These are phyloP conservation scores for Anadara kagoshimensis DNA, from an alignment of 1,140 invertebrate species.

Conservation along the genomic window DNA sequence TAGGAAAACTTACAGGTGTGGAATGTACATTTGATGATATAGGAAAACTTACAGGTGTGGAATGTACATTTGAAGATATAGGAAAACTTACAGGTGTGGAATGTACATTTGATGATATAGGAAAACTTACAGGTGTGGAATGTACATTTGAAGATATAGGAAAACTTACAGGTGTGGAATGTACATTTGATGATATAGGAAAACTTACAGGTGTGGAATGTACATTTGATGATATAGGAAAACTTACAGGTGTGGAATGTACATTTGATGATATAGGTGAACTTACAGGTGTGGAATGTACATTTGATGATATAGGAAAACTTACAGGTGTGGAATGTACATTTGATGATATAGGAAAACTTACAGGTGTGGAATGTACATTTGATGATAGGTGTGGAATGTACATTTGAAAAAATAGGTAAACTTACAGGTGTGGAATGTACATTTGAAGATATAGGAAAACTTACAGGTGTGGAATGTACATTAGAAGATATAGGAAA, in stretches of 20 bases:
- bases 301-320: background rate
- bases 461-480: background rate
- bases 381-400: background rate
- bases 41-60: background rate
- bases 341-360: background rate
- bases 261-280: background rate
- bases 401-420: background rate
- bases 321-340: background rate
- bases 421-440: background rate
- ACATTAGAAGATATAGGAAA: background rate
- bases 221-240: background rate
- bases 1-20: too few relatives aligned
- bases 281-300: background rate
- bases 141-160: background rate
- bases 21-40: background rate
- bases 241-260: background rate
- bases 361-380: background rate
- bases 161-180: background rate
- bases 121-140: background rate
- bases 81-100: background rate
- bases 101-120: background rate
- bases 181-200: background rate
- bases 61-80: background rate
- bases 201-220: background rate
- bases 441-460: background rate